These are phyloP conservation scores for Cervus canadensis DNA, from an alignment of 2,113 vertebrate genomes.

Conservation along the genomic window DNA sequence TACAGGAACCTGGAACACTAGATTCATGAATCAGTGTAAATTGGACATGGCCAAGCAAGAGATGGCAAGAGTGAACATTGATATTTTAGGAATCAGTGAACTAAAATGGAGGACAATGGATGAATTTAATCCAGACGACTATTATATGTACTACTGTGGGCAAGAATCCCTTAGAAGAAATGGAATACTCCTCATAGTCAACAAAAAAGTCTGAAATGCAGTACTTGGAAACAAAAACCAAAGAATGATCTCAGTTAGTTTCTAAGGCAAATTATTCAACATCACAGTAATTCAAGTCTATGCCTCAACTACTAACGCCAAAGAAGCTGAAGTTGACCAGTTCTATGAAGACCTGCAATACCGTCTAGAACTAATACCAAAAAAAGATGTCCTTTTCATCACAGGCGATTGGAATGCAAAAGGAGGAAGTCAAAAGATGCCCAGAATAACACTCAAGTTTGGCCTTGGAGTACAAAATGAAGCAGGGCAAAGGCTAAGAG, in stretches of 20 bases:
- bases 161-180: background rate
- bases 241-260: background rate
- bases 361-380: background rate
- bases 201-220: background rate
- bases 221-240: background rate
- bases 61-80: background rate
- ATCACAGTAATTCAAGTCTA: background rate
- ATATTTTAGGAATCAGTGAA: background rate
- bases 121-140: background rate
- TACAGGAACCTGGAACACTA: background rate
- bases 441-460: background rate
- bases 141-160: background rate
- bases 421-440: background rate
- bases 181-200: background rate
- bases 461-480: background rate
- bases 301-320: background rate
- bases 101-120: background rate
- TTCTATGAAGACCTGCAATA: background rate
- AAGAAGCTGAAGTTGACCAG: background rate
- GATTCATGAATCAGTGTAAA: background rate
- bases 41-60: background rate
- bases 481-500: background rate
- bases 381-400: background rate
- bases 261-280: background rate
- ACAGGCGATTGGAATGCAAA: background rate